Base-by-base conservation (phyloP, 2,797 vertebrate species). In the Channallabes apus region DNA sequence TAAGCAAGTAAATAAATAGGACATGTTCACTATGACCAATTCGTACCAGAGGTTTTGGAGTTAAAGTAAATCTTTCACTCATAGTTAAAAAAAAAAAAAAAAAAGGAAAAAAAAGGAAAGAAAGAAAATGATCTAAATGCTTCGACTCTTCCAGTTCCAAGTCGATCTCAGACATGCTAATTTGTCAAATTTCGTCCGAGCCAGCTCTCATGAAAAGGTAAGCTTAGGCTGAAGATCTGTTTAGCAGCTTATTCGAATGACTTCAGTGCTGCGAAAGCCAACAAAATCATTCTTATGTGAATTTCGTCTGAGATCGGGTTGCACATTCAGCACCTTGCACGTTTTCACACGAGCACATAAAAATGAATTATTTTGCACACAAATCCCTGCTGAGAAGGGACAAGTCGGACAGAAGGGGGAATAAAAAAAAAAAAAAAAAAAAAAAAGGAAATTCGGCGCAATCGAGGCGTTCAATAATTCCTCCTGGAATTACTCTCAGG, bases 401-500 rank as follows among this genome's bases (percentile, higher is more conserved):
- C 64, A 62, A 80, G 81, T 72, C 84, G 72, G 62, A 68, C 51
- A 14, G 22, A 32, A 27, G 7, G 61, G 41, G 12, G n/a, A 9
- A 6, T 20, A n/a, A 8, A 12, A 9, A 7, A 51, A 22, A 20
- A 3, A 17, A 3, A 35, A 72, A 32, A 7, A 67, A 59, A 27
- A 71, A 77, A 76, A 35, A 51, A 51, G 12, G 12, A 54, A 54
- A 54, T 3, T 29, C 56, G 29, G 32, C 67, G 77, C 83, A 85
- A 86, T 82, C 15, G 88, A 87, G 83, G 75, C 72, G 84, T 75
- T 82, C 79, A 75, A 77, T 83, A 85, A 87, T 86, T 75, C 88
- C 87, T 86, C 41, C 82, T 85, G 78, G 67, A 85, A 77, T 80
- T 83, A 68, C 56, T 91, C 91, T 90, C 80, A 61, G 85, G 91